Evolutionary conservation across 2,113 vertebrate genomes (phyloP).

Genomic region (Clarias macrocephalus): DNA sequence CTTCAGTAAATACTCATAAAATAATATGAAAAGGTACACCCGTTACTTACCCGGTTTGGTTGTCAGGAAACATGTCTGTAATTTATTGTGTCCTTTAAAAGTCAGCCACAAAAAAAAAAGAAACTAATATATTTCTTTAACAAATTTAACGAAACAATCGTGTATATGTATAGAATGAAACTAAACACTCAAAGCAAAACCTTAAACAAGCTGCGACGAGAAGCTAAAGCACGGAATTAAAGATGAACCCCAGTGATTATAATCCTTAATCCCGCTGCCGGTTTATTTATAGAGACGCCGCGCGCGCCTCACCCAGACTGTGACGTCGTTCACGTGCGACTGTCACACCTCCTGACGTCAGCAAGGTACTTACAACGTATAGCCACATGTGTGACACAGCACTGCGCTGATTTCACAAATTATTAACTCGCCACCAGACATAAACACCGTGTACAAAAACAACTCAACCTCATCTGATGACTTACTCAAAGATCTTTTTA

Average conservation of each 20-base stretch:
- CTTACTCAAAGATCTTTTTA: neutral
- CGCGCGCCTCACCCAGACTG: neutral
- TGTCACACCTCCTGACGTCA: neutral
- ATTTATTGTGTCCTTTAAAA: neutral
- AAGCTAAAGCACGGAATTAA: neutral
- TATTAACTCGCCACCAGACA: neutral
- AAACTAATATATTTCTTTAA: neutral
- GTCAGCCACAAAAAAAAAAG: neutral
- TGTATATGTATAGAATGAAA: neutral
- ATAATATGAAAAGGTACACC: neutral
- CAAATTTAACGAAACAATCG: neutral
- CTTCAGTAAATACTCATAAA: neutral
- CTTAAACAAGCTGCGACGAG: neutral
- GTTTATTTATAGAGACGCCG: neutral
- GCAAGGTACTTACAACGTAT: neutral
- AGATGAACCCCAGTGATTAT: neutral
- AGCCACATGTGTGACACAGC: neutral
- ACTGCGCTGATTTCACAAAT: neutral
- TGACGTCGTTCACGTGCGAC: neutral
- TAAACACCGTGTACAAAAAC: neutral
- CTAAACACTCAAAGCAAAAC: neutral
- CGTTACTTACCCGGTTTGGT: slow-evolving; percentile 61
- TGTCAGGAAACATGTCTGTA: slow-evolving; percentile 66
- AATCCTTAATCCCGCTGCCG: too few species aligned
- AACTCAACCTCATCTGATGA: neutral